phyloP scores from a whole-genome alignment of 2,113 vertebrate species.

The Carettochelys insculpta region DNA sequence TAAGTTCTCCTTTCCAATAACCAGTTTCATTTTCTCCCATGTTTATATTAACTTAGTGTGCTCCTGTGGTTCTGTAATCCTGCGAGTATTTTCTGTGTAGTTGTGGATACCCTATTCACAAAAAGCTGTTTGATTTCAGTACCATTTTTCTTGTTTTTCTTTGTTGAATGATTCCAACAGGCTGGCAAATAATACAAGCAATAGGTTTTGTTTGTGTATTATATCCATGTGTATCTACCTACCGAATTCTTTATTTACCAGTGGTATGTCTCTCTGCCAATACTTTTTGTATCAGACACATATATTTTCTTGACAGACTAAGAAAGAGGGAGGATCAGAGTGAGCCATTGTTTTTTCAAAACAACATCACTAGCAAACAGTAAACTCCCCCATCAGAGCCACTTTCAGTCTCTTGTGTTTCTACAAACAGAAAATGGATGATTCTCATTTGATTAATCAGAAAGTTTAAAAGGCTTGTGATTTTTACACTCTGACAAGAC shows the following conservation, averaged over 20 bases:
- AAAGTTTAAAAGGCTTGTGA: constrained; percentile 55
- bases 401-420: constrained; percentile 24
- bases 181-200: neutral
- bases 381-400: constrained; percentile 4
- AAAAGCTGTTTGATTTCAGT: neutral
- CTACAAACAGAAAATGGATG: constrained; percentile 37
- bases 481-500: constrained; percentile 47
- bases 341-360: constrained; percentile 53
- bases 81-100: neutral
- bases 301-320: constrained; percentile 37
- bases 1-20: neutral
- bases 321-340: neutral
- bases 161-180: neutral
- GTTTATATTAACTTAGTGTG: neutral
- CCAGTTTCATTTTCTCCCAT: neutral
- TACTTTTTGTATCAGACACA: constrained; percentile 7
- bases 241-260: neutral
- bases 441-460: constrained; percentile 41
- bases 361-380: constrained; percentile 43
- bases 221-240: neutral
- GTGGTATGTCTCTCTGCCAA: constrained; percentile 20
- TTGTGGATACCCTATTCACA: neutral
- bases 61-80: too few species aligned
- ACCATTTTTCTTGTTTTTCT: constrained; percentile 8
- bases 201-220: neutral